Conservation (phyloP, 2,113 vertebrate species). For the Hoplias malabaricus region DNA sequence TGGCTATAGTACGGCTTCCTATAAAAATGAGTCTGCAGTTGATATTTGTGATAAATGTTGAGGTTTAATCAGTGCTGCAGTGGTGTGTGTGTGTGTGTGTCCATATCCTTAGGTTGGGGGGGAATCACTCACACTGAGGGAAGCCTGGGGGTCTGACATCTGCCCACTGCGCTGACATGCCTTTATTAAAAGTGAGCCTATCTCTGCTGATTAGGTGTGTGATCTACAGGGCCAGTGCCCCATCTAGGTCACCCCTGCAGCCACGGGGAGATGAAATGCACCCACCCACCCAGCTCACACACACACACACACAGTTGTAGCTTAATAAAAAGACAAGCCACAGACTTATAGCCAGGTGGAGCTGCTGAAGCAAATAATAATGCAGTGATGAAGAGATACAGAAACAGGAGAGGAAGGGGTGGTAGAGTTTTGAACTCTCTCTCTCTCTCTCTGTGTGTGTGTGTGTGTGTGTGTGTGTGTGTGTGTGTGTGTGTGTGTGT, state of each 20-base stretch:
- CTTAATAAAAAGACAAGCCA: not conserved
- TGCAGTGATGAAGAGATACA: constrained; percentile 7
- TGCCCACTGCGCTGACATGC: constrained; percentile 39
- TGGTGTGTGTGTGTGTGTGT: not conserved
- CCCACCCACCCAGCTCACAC: constrained; percentile 31
- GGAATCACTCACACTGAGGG: not conserved
- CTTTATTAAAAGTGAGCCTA: constrained; percentile 32
- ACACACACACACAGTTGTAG: constrained; percentile 16
- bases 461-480: not conserved
- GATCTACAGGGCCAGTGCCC: constrained; percentile 29
- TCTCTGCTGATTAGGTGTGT: constrained; percentile 52
- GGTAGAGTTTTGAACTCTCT: constrained; percentile 14
- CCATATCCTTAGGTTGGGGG: not conserved
- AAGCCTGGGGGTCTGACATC: constrained; percentile 37
- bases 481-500: not conserved
- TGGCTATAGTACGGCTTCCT: not conserved
- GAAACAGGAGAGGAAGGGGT: not conserved
- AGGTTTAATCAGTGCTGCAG: not conserved
- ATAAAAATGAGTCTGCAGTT: not conserved
- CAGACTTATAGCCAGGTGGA: not conserved
- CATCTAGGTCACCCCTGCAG: constrained; percentile 34
- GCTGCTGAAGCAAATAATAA: constrained; percentile 15
- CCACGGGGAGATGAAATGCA: constrained; percentile 29
- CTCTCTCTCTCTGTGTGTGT: too few relatives aligned
- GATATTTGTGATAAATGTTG: not conserved